Base-by-base conservation (phyloP, 2,113 vertebrate species). In the Syrmaticus mikado region DNA sequence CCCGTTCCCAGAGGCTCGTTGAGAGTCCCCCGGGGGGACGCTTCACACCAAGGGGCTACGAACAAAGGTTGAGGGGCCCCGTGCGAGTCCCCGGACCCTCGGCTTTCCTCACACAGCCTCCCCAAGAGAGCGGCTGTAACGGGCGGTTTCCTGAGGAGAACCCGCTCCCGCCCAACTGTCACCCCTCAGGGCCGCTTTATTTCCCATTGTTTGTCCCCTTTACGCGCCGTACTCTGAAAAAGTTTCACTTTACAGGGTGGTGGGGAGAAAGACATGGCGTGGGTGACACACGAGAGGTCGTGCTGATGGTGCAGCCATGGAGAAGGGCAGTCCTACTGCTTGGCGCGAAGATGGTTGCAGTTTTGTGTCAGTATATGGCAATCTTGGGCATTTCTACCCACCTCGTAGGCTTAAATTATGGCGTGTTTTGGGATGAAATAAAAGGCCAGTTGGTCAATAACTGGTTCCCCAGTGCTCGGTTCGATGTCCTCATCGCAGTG, bases 381-480 rank as follows among this genome's bases (percentile, higher is more conserved):
- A 30, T 58, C n/a, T 13, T 21, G 57, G 57, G 7, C 7, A 3
- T 22, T 40, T 25, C n/a, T 57, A 6, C 16, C 60, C 10, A 1
- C 50, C 24, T 27, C 1, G 24, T 11, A n/a, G 38, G 45, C 18
- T 46, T 9, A 1, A 14, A 12, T 2, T 22, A 19, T 53, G 30
- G 0, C 1, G 11, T n/a, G 30, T 34, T 28, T 3, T 3, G 18
- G 11, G 13, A 15, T 25, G n/a, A 11, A 10, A 8, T 10, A 13
- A 53, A 36, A 28, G n/a, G 28, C 20, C 78, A 15, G 1, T 2
- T 0, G 48, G 57, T 40, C 14, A 18, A 16, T 4, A 19, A 14
- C 0, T 8, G 1, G 32, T 13, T 48, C 6, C 78, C 40, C 53
- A 20, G n/a, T 30, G n/a, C 9, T 25, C 19, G 16, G 30, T 30